A percentile compares a stretch with the other conserved stretches of the same genome.
These are phyloP conservation scores for Cantharis nigra DNA, from an alignment of 2,888 invertebrate genomes.

Conservation along the genomic window DNA sequence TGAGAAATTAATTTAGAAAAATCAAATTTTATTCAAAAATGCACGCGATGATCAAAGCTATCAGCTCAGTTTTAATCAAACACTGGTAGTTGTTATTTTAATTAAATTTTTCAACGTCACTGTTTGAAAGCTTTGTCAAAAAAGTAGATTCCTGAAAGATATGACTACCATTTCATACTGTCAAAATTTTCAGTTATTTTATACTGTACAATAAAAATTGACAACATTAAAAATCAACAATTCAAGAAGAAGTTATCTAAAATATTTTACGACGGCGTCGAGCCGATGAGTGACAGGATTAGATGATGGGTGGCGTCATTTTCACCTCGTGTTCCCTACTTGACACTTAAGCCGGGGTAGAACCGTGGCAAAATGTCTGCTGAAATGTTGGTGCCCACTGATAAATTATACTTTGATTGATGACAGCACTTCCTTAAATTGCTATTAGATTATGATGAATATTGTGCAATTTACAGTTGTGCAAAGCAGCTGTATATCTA, in stretches of 20 bases:
- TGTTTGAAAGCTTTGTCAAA: neutral
- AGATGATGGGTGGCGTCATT: constrained; percentile 30
- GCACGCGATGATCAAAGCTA: neutral
- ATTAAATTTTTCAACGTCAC: neutral
- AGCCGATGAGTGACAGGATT: constrained; percentile 21
- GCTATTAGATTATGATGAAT: constrained; percentile 39
- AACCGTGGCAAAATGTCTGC: constrained; percentile 27
- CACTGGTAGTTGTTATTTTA: neutral
- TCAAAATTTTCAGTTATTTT: neutral
- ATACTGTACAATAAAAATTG: neutral
- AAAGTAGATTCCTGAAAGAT: neutral
- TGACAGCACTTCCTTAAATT: constrained; percentile 40
- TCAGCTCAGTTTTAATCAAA: neutral
- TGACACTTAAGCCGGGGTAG: constrained; percentile 32
- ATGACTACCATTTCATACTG: neutral
- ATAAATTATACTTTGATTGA: constrained; percentile 43
- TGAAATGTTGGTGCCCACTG: constrained; percentile 31
- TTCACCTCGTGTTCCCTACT: constrained; percentile 28
- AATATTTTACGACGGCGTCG: constrained; percentile 27
- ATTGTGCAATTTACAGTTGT: constrained; percentile 31
- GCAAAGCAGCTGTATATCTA: constrained; percentile 27
- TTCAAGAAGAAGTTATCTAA: constrained; percentile 24
- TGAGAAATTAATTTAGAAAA: neutral
- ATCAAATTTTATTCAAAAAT: neutral
- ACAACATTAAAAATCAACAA: constrained; percentile 9